Evolutionary conservation across 2,888 invertebrate genomes (phyloP).

Genomic region (Lycophotia porphyrea): DNA sequence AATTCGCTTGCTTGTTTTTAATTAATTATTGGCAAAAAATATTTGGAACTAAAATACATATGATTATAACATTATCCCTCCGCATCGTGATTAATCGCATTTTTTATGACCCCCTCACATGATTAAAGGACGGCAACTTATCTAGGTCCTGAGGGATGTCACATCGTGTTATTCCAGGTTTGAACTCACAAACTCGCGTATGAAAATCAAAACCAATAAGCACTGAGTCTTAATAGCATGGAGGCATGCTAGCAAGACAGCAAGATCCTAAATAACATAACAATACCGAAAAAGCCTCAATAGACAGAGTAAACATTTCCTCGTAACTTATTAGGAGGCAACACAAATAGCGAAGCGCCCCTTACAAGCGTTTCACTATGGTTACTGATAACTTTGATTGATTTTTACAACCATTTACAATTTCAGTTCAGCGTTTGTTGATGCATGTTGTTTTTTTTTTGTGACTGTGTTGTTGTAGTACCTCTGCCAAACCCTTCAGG

Average conservation of each 20-base stretch:
- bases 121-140: neutral
- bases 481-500: neutral
- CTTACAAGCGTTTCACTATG: slow-evolving; percentile 44
- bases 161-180: neutral
- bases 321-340: neutral
- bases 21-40: too few species aligned
- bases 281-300: neutral
- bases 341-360: neutral
- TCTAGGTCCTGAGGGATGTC: too few species aligned
- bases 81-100: neutral
- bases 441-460: neutral
- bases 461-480: neutral
- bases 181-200: neutral
- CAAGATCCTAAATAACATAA: neutral
- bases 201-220: neutral
- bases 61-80: too few species aligned
- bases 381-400: slow-evolving; percentile 53
- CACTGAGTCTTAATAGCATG: too few species aligned
- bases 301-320: neutral
- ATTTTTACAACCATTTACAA: slow-evolving; percentile 33
- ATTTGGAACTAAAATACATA: too few species aligned
- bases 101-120: neutral
- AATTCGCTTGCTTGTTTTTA: too few species aligned
- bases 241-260: neutral
- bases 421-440: neutral